Evolutionary conservation across 2,113 vertebrate species (phyloP).

Genomic region (Sylvia atricapilla): DNA sequence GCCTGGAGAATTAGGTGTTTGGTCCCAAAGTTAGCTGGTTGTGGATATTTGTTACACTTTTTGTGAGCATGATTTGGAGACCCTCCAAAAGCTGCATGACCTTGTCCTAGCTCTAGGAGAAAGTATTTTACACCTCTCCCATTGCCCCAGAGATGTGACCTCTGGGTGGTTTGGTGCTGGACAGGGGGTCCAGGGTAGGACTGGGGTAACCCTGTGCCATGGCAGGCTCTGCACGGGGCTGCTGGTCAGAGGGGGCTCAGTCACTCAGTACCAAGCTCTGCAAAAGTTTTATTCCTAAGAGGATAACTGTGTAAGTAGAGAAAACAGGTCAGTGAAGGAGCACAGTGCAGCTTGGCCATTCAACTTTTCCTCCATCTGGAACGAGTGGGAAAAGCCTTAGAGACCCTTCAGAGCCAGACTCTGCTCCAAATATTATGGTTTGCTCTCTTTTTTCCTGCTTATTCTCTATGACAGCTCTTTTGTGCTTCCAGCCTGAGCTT

Average conservation of each 20-base stretch:
- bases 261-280: neutral
- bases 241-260: neutral
- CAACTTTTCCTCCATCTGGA: neutral
- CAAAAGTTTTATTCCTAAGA: neutral
- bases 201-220: neutral
- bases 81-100: neutral
- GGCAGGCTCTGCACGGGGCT: neutral
- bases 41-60: neutral
- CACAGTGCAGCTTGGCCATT: neutral
- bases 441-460: neutral
- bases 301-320: neutral
- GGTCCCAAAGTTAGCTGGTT: neutral
- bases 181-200: fast-evolving
- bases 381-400: neutral
- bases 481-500: neutral
- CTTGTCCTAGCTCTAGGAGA: neutral
- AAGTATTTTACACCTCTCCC: neutral
- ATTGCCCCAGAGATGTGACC: neutral
- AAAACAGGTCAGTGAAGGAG: neutral
- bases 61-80: neutral
- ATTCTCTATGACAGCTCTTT: neutral
- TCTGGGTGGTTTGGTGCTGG: neutral
- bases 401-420: neutral
- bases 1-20: neutral
- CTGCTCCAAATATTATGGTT: neutral